These are phyloP conservation scores for Cirrhinus molitorella DNA, from an alignment of 2,797 vertebrate genomes.

Conservation along the genomic window DNA sequence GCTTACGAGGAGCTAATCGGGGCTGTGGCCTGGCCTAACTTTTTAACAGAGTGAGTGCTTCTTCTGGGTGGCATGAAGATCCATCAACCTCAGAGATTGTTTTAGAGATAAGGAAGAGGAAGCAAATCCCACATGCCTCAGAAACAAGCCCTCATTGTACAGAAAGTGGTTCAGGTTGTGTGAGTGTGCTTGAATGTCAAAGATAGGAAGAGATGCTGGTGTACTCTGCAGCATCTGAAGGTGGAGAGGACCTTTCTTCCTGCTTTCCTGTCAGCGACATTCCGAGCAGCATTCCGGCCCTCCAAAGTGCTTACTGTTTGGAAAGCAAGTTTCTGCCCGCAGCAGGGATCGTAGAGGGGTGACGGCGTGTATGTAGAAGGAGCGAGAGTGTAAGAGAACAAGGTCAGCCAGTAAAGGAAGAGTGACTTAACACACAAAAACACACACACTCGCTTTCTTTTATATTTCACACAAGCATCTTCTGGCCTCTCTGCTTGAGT, in stretches of 20 bases:
- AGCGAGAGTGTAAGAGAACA: conserved; percentile 21
- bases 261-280: conserved; percentile 52
- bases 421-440: conserved; percentile 23
- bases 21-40: background rate
- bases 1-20: background rate
- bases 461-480: conserved; percentile 37
- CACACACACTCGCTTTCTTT: conserved; percentile 25
- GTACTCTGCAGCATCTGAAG: conserved; percentile 36
- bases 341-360: conserved; percentile 24
- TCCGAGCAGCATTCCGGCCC: conserved; percentile 45
- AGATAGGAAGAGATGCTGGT: conserved; percentile 30
- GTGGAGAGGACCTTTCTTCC: conserved; percentile 37
- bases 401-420: conserved; percentile 34
- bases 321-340: conserved; percentile 49
- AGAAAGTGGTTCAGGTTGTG: conserved; percentile 32
- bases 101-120: conserved; percentile 10
- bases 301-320: conserved; percentile 59
- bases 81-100: background rate
- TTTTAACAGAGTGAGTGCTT: background rate
- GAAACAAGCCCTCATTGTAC: conserved; percentile 17
- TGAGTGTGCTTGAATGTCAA: background rate
- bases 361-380: conserved; percentile 17
- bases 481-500: conserved; percentile 37
- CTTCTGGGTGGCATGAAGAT: conserved; percentile 15
- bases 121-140: conserved; percentile 17